Evolutionary conservation across 2,888 invertebrate genomes (phyloP), one percentile per base, ranked within the genome.

Genomic region (Oscheius sp.): DNA sequence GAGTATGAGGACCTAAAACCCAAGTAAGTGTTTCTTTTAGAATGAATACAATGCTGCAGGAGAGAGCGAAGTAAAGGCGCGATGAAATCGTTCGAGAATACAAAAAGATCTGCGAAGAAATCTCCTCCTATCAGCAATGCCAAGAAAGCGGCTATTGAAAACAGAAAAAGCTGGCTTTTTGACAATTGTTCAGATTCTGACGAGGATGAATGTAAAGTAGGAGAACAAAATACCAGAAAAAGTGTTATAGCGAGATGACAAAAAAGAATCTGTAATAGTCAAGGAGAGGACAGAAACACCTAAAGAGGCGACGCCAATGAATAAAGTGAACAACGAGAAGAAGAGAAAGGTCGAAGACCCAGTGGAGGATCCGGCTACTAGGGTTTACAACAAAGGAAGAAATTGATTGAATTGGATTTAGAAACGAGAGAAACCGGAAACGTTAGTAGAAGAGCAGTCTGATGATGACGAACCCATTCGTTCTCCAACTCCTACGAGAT

Each of bases 81-180:
- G 8, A 12, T 62, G 49, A 62, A 62, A 20, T 28, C 62, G 3
- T 62, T 30, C 22, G 62, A 62, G 8, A 41, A 41, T 2, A 41
- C 59, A n/a, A 41, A 44, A 8, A 59, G 30, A 12, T 2, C 41
- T 14, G 24, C 20, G 12, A 57, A 59, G 44, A 26, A 14, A n/a
- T 24, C 22, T 14, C 22, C 22, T 24, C 38, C 41, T 38, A 20
- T 57, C 14, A 41, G 38, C 41, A 57, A 14, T 14, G 57, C 41
- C 14, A 14, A 17, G 2, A 20, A 38, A 17, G 28, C 41, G 6
- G 59, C 59, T n/a, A 12, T 44, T 12, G 44, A 38, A 6, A 20
- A 59, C 26, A 9, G 59, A 9, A 22, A 41, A 24, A n/a, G 22
- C 44, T 59, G 59, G 59, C 59, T 59, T 6, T 38, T 28, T 41